Conservation (phyloP, 2,888 invertebrate genomes). For the Diachrysia chrysitis region DNA sequence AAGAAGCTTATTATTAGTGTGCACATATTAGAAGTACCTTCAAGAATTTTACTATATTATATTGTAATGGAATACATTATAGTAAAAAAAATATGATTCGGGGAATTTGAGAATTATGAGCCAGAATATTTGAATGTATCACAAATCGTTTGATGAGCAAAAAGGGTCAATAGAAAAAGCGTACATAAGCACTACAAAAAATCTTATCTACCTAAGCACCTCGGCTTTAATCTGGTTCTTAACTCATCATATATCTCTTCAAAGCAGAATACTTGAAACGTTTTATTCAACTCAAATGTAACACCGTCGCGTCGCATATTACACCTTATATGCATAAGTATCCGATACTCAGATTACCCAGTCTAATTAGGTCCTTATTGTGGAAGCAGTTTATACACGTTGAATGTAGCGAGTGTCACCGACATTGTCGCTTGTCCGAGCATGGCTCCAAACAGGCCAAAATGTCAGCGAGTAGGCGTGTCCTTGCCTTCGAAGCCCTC, state of each 20-base stretch:
- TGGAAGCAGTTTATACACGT: not conserved
- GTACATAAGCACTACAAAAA: no score
- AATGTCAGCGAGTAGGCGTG: conserved; percentile 8
- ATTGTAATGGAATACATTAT: no score
- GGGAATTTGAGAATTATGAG: no score
- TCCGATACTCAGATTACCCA: not conserved
- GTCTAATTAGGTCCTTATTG: conserved; percentile 7
- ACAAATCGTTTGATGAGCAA: no score
- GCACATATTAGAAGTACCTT: not conserved
- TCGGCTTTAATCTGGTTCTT: not conserved
- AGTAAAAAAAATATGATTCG: no score
- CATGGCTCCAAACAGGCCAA: conserved; percentile 10
- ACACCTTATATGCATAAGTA: not conserved
- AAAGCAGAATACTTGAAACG: not conserved
- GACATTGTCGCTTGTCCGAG: not conserved
- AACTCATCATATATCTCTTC: not conserved
- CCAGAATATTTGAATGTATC: no score
- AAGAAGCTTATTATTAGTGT: conserved; percentile 14
- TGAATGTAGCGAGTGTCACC: not conserved
- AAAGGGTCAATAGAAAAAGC: no score
- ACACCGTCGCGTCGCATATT: not conserved
- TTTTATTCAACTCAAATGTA: not conserved
- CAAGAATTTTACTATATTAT: no score
- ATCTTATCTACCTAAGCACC: no score
- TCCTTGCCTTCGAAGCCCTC: conserved; percentile 14